phyloP scores from a whole-genome alignment of 2,113 vertebrate species.

The Glaucidium brasilianum region DNA sequence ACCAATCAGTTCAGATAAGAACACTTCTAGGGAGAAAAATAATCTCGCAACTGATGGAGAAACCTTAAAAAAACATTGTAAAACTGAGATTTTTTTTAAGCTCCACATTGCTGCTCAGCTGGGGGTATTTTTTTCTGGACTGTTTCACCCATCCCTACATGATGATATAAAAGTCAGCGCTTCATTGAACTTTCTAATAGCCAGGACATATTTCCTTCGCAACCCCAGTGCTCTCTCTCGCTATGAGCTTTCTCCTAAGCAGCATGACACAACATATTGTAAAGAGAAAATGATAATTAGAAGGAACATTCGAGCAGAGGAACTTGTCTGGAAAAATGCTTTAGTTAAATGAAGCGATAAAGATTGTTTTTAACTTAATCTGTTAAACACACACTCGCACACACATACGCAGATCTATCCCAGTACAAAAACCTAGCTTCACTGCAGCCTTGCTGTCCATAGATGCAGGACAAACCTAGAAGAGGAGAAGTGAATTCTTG shows the following conservation, averaged over 20 bases:
- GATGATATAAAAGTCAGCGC: constrained; percentile 69
- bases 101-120: constrained; percentile 3
- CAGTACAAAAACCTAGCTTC: not conserved
- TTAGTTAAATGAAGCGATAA: constrained; percentile 72
- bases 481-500: not conserved
- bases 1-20: not conserved
- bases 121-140: constrained; percentile 60
- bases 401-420: not conserved
- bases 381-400: constrained; percentile 41
- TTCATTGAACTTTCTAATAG: constrained; percentile 73
- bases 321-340: constrained; percentile 76
- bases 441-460: rapidly evolving
- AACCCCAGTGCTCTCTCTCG: constrained; percentile 49
- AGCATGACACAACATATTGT: constrained; percentile 71
- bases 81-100: constrained; percentile 6
- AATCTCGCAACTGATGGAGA: constrained; percentile 26
- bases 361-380: constrained; percentile 70
- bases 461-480: not conserved
- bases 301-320: constrained; percentile 66
- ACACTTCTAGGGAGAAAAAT: not conserved
- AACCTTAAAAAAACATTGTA: constrained; percentile 34
- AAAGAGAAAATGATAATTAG: constrained; percentile 79
- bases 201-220: constrained; percentile 69
- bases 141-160: constrained; percentile 54
- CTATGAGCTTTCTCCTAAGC: constrained; percentile 61